Conservation (phyloP, 1,140 invertebrate genomes). For the Temnothorax nylanderi region DNA sequence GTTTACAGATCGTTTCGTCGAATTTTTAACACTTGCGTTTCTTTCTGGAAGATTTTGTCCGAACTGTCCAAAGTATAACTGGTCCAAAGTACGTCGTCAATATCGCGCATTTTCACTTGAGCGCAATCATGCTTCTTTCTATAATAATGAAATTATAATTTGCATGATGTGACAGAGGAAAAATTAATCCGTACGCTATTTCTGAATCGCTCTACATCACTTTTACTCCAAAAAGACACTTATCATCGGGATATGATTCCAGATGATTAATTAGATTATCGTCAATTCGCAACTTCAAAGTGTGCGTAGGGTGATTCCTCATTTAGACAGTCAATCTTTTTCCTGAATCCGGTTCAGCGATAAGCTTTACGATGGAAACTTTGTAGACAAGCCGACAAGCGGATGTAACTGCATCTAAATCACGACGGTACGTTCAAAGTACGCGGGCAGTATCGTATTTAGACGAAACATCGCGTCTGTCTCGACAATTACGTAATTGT, state of each 20-base stretch:
- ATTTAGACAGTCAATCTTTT: neutral
- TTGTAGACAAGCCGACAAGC: neutral
- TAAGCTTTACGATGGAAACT: neutral
- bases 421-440: conserved; percentile 13
- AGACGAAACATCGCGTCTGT: conserved; percentile 8
- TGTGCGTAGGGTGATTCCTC: neutral
- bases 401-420: conserved; percentile 11
- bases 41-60: neutral
- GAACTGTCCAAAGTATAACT: neutral
- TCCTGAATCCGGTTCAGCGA: neutral
- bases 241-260: neutral
- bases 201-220: neutral
- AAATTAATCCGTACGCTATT: too few species aligned
- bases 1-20: neutral
- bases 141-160: conserved; percentile 17
- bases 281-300: neutral
- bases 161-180: neutral
- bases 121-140: neutral
- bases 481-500: conserved; percentile 33
- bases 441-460: conserved; percentile 31
- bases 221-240: neutral
- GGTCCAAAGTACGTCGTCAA: neutral
- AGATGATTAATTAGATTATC: conserved; percentile 16
- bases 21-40: neutral
- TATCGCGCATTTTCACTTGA: neutral